Percentiles rank a stretch among this genome's conserved stretches.
Conservation (phyloP, 35 echinoderm and acorn worm genomes). For the Patiria miniata region DNA sequence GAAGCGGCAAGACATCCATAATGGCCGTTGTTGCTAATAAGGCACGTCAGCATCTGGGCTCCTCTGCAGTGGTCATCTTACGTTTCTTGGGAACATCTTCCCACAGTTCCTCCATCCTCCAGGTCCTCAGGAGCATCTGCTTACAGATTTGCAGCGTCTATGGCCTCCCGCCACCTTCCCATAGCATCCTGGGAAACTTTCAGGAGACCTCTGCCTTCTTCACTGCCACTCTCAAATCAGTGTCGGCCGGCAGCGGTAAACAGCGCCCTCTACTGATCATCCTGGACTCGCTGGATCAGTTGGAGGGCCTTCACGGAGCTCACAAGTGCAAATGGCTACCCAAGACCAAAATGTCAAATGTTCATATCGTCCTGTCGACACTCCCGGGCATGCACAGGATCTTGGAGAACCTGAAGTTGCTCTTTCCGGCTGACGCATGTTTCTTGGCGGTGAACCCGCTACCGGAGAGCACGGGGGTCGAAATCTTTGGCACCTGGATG, state of each 20-base stretch:
- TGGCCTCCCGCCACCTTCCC: slow-evolving; percentile 33
- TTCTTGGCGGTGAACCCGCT: slow-evolving; percentile 72
- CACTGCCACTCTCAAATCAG: slow-evolving; percentile 60
- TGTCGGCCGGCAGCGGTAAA: slow-evolving; percentile 55
- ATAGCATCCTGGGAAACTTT: slow-evolving; percentile 59
- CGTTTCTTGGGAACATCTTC: slow-evolving; percentile 89
- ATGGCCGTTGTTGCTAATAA: slow-evolving; percentile 83
- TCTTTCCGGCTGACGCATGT: slow-evolving; percentile 48
- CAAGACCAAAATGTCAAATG: slow-evolving; percentile 62
- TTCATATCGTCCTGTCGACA: slow-evolving; percentile 82
- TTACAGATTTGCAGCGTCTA: slow-evolving; percentile 78
- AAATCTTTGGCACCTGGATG: slow-evolving; percentile 92
- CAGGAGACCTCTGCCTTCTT: slow-evolving; percentile 78
- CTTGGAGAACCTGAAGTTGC: slow-evolving; percentile 69
- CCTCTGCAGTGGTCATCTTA: slow-evolving; percentile 50
- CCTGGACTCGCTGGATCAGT: slow-evolving; percentile 90
- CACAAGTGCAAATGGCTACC: slow-evolving; percentile 89
- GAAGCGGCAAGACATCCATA: slow-evolving; percentile 95
- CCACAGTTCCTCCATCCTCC: slow-evolving; percentile 79
- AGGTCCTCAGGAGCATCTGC: slow-evolving; percentile 62
- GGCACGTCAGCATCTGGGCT: slow-evolving; percentile 41
- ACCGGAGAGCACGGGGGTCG: slow-evolving; percentile 78
- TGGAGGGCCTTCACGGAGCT: slow-evolving; percentile 68
- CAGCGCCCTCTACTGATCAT: slow-evolving; percentile 73
- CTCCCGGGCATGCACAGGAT: slow-evolving; percentile 88